These are phyloP conservation scores for Limnothrissa miodon DNA, from an alignment of 2,113 vertebrate genomes.

Conservation along the genomic window DNA sequence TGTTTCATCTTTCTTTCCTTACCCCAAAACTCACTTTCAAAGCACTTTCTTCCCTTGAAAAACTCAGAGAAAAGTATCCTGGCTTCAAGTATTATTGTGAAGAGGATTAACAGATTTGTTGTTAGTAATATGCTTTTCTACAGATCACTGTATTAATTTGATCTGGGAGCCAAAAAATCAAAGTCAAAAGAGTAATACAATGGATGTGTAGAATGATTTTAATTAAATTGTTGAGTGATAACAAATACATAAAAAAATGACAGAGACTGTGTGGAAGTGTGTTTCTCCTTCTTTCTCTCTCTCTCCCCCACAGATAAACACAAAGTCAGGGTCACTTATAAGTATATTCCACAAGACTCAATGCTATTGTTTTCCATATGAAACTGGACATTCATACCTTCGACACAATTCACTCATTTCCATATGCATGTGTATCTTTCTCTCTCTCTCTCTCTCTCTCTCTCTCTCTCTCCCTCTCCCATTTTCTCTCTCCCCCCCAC, in stretches of 20 bases:
- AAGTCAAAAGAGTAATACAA: constrained; percentile 51
- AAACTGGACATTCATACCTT: constrained; percentile 14
- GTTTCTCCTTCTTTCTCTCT: background rate
- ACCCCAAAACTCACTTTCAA: constrained; percentile 23
- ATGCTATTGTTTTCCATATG: constrained; percentile 4
- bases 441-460: background rate
- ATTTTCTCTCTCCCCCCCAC: background rate
- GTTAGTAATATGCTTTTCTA: constrained; percentile 43
- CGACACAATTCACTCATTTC: constrained; percentile 42
- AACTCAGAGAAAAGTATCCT: constrained; percentile 43
- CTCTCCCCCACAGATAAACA: background rate
- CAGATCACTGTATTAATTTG: constrained; percentile 46
- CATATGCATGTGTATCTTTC: constrained; percentile 62
- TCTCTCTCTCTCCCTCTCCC: background rate
- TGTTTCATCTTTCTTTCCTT: constrained; percentile 23
- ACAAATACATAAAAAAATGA: constrained; percentile 38
- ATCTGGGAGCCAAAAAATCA: constrained; percentile 58
- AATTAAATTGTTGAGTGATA: constrained; percentile 52
- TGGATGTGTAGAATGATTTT: constrained; percentile 59
- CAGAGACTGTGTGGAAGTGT: constrained; percentile 15
- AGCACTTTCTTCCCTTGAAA: constrained; percentile 16
- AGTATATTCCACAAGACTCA: background rate
- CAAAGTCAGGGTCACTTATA: constrained; percentile 10
- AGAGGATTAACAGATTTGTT: constrained; percentile 58
- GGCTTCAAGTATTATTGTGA: constrained; percentile 49